Evolutionary conservation across 1,140 invertebrate genomes (phyloP), one percentile per base, ranked within the genome.

Genomic region (Listronotus bonariensis): DNA sequence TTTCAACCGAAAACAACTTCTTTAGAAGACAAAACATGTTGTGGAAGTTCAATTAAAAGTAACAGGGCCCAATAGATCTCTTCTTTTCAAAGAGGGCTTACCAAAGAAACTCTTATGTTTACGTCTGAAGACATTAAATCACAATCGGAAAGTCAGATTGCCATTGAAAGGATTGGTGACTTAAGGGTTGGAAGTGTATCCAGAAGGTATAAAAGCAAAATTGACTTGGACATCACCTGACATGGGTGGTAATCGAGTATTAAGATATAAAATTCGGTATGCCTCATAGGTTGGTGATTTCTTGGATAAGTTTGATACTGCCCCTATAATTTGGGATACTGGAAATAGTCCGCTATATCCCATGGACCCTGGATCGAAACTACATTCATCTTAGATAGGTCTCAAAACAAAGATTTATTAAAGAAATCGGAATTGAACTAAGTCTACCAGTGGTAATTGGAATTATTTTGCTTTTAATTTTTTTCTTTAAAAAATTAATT

Each of bases 161-260:
- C 70, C 36, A 72, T 76, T 8, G 82, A 82, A 0, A 70, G 78
- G 52, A 80, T 83, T 32, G 82, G 81, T 10, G 83, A 85, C 73
- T 69, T 85, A 3, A 73, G 67, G 40, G 76, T 79, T 0, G 74
- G n/a, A 79, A 43, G 62, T 81, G 3, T 56, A 80, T n/a, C 63
- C 74, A 0, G 70, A 74, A 34, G 79, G 81, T 41, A 65, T 78
- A 43, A 80, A 78, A 60, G 80, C 80, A 1, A 68, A 77, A 45
- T 70, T 86, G 0, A 74, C 72, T 1, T 86, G 84, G 84, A 84
- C 83, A 5, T 80, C 84, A 11, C 84, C 84, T 5, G 85, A 81
- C 69, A 82, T 81, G 77, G 81, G 80, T 1, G 81, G 80, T 6
- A 69, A 78, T 48, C 72, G 74, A 66, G 82, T 83, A 0, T 76